Evolutionary conservation across 2,797 vertebrate genomes (phyloP), one percentile per base, ranked within the genome.

Genomic region (Naso thynnoides): DNA sequence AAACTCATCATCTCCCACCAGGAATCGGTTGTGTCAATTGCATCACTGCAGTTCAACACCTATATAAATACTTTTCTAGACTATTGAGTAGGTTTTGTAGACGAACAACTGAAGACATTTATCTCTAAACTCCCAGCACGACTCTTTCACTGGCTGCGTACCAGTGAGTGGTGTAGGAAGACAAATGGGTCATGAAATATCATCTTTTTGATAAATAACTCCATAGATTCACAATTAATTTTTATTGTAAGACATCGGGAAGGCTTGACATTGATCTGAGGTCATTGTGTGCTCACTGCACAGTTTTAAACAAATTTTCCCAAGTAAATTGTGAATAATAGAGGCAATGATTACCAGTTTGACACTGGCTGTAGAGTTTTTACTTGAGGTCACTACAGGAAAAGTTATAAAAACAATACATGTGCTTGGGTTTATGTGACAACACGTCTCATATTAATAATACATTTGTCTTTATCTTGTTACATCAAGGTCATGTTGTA

Each of bases 161-260:
- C 14, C 58, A 55, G 36, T 9, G 16, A 61, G 69, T 16, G 36
- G 27, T 52, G 24, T 9, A 62, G 18, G 14, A 50, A 47, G 42
- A 59, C 54, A 70, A 79, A 76, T 52, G 38, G 52, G 16, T 15
- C 15, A 19, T 63, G 29, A 45, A 58, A 66, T 50, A 57, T 27
- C 38, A 57, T 29, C 38, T 24, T 13, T 48, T 23, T 59, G 19
- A 50, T 48, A 16, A 47, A 68, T 47, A 45, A 49, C 69, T 55
- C 36, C 0, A 0, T 2, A 8, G 49, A 42, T 42, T 31, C 9
- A 16, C 41, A 61, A 16, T 61, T 61, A 6, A 33, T 58, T 53
- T 33, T 24, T 23, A 33, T 19, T 41, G 2, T 14, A 31, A 27
- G 11, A 52, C 41, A 21, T 9, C n/a, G 33, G 21, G 36, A 54